These are phyloP conservation scores for Drosophila parvula DNA, from an alignment of 1,140 invertebrate species.

Conservation along the genomic window DNA sequence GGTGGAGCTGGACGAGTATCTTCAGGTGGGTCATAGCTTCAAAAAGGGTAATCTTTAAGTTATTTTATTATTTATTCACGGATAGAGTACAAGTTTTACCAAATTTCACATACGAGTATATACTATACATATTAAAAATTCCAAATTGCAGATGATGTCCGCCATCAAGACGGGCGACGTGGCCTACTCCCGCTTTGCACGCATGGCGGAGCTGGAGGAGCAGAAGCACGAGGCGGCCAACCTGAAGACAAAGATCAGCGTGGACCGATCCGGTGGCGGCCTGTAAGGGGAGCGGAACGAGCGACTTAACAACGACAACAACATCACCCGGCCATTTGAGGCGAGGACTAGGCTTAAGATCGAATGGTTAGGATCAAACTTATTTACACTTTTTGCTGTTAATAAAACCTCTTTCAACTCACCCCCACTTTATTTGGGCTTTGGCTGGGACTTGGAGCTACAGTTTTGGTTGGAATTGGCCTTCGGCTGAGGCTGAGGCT, in stretches of 20 bases:
- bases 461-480: not conserved
- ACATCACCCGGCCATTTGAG: conserved; percentile 32
- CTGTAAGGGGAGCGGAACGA: conserved; percentile 87
- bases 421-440: not conserved
- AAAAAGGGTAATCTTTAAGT: too few species aligned
- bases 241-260: conserved; percentile 91
- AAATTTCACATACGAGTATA: conserved; percentile 1
- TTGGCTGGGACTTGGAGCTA: not conserved
- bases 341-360: conserved; percentile 57
- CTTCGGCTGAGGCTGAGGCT: conserved; percentile 1
- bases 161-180: conserved; percentile 97
- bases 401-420: conserved; percentile 72
- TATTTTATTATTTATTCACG: too few species aligned
- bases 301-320: conserved; percentile 55
- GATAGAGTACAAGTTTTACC: too few species aligned
- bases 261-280: conserved; percentile 97
- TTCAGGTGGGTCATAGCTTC: conserved; percentile 91
- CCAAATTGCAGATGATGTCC: conserved; percentile 93
- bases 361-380: conserved; percentile 57
- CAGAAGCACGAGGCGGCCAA: conserved; percentile 90
- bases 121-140: not conserved
- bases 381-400: conserved; percentile 74
- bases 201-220: conserved; percentile 95
- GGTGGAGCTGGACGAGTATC: conserved; percentile 99
- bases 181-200: conserved; percentile 95